Evolutionary conservation across 2,888 invertebrate species (phyloP).

Genomic region (Morpho deidamia): DNA sequence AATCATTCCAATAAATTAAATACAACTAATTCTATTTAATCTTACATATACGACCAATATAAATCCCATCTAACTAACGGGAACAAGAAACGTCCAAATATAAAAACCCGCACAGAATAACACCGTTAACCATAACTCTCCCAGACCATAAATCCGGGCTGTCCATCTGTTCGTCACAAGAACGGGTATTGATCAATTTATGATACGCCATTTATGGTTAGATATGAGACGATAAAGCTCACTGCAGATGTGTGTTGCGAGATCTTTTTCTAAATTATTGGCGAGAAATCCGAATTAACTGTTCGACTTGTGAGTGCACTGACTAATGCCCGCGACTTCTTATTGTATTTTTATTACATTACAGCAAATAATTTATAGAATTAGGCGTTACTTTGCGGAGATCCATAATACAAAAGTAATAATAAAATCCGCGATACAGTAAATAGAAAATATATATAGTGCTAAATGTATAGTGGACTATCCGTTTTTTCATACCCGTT

Average conservation of each 20-base stretch:
- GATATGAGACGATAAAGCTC: conserved; percentile 34
- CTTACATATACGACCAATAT: too few species aligned
- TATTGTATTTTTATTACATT: too few species aligned
- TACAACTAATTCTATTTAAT: too few species aligned
- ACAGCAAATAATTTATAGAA: too few species aligned
- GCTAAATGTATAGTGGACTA: too few species aligned
- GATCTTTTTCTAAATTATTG: conserved; percentile 14
- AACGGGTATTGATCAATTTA: conserved; percentile 54
- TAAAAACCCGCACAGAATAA: conserved; percentile 43
- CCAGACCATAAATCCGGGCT: conserved; percentile 40
- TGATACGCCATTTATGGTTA: conserved; percentile 43
- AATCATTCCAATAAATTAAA: too few species aligned
- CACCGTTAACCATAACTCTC: conserved; percentile 47
- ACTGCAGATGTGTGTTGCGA: conserved; percentile 20
- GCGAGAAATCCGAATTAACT: conserved; percentile 6
- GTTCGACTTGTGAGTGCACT: not conserved
- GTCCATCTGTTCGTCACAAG: conserved; percentile 45
- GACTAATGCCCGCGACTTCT: too few species aligned
- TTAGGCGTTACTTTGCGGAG: too few species aligned
- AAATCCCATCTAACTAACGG: conserved; percentile 5
- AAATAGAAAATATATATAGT: too few species aligned
- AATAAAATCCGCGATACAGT: too few species aligned
- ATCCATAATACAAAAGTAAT: too few species aligned
- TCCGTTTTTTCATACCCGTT: too few species aligned
- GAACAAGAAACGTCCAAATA: conserved; percentile 11